phyloP scores from a whole-genome alignment of 2,113 vertebrate species.

The Zonotrichia leucophrys region DNA sequence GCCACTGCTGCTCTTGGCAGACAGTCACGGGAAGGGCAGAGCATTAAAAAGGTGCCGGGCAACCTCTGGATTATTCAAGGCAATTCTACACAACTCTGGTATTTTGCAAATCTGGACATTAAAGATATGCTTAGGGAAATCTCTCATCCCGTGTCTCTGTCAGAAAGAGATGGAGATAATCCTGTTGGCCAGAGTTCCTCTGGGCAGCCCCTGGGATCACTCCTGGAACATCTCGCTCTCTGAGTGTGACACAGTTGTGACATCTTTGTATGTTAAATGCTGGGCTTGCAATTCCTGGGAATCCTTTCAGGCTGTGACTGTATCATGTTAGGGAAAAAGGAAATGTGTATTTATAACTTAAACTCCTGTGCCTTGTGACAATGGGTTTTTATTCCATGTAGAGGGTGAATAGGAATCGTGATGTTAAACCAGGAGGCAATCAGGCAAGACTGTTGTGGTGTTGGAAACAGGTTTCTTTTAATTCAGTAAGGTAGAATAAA shows the following conservation, averaged over 20 bases:
- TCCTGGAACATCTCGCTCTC: not conserved
- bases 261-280: constrained; percentile 20
- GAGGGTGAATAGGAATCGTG: not conserved
- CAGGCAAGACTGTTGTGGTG: not conserved
- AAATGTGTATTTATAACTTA: not conserved
- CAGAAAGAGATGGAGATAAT: constrained; percentile 32
- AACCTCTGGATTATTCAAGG: constrained; percentile 25
- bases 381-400: not conserved
- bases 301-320: not conserved
- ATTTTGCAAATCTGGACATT: constrained; percentile 21
- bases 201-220: not conserved
- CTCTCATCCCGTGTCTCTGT: not conserved
- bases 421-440: not conserved
- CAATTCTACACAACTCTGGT: not conserved
- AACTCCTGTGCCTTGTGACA: not conserved
- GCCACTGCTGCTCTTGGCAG: not conserved
- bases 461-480: not conserved
- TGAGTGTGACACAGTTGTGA: not conserved
- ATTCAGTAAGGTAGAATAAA: not conserved
- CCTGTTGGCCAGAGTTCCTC: constrained; percentile 6
- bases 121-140: constrained; percentile 2
- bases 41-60: not conserved
- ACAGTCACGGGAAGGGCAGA: constrained; percentile 8
- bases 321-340: not conserved
- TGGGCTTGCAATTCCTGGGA: constrained; percentile 24